Evolutionary conservation across 1,140 invertebrate genomes (phyloP).

Genomic region (Holotrichia oblita): DNA sequence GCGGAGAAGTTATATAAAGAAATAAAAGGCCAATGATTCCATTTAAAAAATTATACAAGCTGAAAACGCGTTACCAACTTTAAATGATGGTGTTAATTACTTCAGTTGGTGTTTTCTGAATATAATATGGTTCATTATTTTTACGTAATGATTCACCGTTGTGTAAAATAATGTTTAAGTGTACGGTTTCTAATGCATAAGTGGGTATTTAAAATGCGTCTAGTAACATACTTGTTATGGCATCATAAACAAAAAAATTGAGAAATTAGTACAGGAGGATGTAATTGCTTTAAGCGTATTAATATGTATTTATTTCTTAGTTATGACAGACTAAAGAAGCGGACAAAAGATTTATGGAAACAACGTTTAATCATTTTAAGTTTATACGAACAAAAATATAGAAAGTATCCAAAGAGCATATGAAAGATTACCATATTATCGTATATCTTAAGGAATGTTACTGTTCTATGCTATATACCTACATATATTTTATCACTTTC

Average conservation of each 20-base stretch:
- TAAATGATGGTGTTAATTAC: not conserved
- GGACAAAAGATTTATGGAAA: no score
- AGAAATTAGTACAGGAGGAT: not conserved
- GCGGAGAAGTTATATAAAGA: not conserved
- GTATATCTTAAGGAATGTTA: no score
- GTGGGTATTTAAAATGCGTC: slow-evolving; percentile 2
- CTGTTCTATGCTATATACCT: no score
- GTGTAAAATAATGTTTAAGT: slow-evolving; percentile 2
- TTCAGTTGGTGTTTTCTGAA: slow-evolving; percentile 3
- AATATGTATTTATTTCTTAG: no score
- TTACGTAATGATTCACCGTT: not conserved
- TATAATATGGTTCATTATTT: slow-evolving; percentile 27
- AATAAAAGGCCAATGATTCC: not conserved
- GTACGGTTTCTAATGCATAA: slow-evolving; percentile 17
- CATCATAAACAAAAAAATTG: slow-evolving; percentile 1
- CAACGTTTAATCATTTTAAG: no score
- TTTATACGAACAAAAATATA: no score
- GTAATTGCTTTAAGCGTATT: no score
- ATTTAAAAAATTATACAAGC: not conserved
- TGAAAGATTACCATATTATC: no score
- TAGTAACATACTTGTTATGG: not conserved
- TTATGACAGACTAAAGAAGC: no score
- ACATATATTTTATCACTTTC: no score
- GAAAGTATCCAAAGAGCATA: no score
- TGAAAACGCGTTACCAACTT: not conserved